A percentile compares a stretch with the other conserved stretches of the same genome.
Evolutionary conservation across 2,113 vertebrate species (phyloP).

Genomic region (Hemiprocne comata): DNA sequence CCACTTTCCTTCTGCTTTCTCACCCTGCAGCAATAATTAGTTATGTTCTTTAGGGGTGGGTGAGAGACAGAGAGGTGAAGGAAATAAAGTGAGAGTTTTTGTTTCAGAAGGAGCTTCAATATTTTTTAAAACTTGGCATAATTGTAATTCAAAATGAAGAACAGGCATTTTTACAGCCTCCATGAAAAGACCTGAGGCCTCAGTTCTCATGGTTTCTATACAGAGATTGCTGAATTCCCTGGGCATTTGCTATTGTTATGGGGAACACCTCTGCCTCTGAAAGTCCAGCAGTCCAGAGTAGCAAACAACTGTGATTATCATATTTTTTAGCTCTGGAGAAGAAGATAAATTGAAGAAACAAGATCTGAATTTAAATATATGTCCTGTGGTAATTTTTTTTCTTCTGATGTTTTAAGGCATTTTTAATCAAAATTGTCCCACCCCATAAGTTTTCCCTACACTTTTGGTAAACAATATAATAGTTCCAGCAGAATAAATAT

Average conservation of each 20-base stretch:
- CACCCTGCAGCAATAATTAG: slow-evolving; percentile 20
- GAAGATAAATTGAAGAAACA: background rate
- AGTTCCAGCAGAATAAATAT: background rate
- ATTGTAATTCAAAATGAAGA: background rate
- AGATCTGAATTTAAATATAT: background rate
- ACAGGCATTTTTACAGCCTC: background rate
- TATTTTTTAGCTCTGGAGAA: background rate
- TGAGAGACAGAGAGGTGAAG: background rate
- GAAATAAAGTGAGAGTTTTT: background rate
- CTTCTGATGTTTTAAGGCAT: background rate
- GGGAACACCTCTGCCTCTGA: background rate
- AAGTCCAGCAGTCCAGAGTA: background rate
- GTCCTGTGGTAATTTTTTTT: background rate
- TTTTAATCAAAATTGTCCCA: background rate
- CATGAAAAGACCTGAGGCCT: background rate
- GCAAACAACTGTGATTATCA: background rate
- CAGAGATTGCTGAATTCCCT: background rate
- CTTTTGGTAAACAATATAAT: background rate
- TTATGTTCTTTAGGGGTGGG: background rate
- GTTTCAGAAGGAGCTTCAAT: background rate
- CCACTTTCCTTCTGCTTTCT: background rate
- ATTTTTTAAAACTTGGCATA: background rate
- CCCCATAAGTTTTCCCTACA: background rate
- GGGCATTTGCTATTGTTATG: background rate
- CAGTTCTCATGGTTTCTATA: background rate